phyloP scores from a whole-genome alignment of 2,888 invertebrate genomes.

The Labia minor region DNA sequence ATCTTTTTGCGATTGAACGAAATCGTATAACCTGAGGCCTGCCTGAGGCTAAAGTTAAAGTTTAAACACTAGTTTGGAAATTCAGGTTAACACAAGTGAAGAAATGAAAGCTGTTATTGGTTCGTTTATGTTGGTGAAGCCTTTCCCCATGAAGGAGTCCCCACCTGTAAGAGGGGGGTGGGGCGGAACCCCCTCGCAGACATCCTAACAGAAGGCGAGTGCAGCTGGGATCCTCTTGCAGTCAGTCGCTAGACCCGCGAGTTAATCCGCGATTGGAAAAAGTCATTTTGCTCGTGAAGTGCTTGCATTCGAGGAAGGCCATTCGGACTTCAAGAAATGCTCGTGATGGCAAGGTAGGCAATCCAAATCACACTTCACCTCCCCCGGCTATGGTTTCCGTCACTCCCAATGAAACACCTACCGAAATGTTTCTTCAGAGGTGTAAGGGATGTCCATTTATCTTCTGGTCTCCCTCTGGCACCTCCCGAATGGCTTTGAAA shows the following conservation, averaged over 20 bases:
- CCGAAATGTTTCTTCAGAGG: not conserved
- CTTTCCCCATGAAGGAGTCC: conserved; percentile 4
- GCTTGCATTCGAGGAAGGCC: not conserved
- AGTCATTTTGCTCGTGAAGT: not conserved
- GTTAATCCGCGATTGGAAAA: not conserved
- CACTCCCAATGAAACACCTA: not conserved
- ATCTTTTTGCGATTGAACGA: not conserved
- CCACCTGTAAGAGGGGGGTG: not conserved
- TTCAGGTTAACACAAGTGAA: conserved; percentile 24
- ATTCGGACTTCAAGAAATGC: not conserved
- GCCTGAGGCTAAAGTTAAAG: not conserved
- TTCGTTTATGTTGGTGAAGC: not conserved
- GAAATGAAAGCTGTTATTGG: conserved; percentile 23
- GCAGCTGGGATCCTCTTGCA: not conserved
- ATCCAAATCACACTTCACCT: no score
- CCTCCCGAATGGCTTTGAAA: not conserved
- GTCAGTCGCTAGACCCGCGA: conserved; percentile 4
- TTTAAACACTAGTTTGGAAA: conserved; percentile 22
- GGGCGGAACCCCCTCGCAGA: not conserved
- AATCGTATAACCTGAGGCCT: not conserved
- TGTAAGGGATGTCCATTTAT: not conserved
- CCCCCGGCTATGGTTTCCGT: not conserved
- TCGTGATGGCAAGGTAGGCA: conserved; percentile 2
- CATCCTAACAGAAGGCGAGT: conserved; percentile 2
- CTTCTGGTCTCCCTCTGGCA: not conserved